Conservation (phyloP, 1,140 invertebrate species). For the Holotrichia oblita region DNA sequence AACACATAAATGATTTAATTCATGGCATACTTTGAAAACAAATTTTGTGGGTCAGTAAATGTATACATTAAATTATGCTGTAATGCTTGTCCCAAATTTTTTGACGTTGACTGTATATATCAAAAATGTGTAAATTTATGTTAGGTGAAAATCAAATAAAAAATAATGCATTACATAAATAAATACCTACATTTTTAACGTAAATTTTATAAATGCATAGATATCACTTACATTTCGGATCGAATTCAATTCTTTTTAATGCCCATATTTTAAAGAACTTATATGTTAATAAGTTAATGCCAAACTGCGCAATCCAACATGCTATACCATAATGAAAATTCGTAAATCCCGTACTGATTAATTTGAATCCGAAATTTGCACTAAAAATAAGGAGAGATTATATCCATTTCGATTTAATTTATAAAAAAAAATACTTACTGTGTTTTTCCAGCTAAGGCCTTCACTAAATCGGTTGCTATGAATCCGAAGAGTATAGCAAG, state of each 20-base stretch:
- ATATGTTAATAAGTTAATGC: conserved; percentile 65
- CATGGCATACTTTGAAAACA: too few species aligned
- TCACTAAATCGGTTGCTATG: conserved; percentile 65
- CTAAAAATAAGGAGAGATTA: conserved; percentile 58
- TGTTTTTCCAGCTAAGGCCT: not conserved
- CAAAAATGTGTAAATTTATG: too few species aligned
- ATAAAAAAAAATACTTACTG: not conserved
- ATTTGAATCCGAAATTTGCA: conserved; percentile 65
- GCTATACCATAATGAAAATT: conserved; percentile 65
- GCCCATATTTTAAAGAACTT: conserved; percentile 68
- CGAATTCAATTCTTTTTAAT: conserved; percentile 49
- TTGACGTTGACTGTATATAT: too few species aligned
- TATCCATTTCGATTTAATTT: not conserved
- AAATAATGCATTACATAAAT: too few species aligned
- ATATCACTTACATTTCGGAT: conserved; percentile 59
- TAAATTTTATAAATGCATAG: not conserved
- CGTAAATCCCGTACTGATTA: conserved; percentile 66
- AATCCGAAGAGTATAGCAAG: conserved; percentile 79
- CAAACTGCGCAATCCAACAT: conserved; percentile 68
- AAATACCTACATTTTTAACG: not conserved
- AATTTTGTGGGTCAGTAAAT: too few species aligned
- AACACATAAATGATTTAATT: too few species aligned
- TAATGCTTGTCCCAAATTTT: too few species aligned
- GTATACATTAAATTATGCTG: too few species aligned
- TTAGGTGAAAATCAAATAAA: too few species aligned